Base-by-base conservation (phyloP, 2,888 invertebrate species). In the Biston betularia region DNA sequence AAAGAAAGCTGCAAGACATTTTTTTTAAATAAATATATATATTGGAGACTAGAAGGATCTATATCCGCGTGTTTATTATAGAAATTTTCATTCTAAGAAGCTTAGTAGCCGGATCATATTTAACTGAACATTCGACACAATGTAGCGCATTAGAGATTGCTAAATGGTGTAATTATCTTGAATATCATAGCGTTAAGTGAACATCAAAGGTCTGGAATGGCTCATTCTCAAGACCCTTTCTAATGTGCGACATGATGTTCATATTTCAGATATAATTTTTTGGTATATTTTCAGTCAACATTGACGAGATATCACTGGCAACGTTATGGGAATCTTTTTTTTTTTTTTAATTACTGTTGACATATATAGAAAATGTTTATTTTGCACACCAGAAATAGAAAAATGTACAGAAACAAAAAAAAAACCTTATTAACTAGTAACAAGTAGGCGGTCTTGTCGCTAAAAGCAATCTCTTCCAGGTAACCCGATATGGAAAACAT, bases 161-260 rank as follows among this genome's bases (percentile, higher is more conserved):
- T 70, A 61, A 74, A 71, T 69, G 66, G 50, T 49, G 69, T 70
- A 64, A 75, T 75, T 69, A 73, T 75, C 70, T 64, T 70, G 49
- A 70, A 68, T 71, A 70, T 74, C 58, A 73, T 67, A 60, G 71
- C 69, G 68, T 46, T 67, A 69, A 68, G 64, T 62, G 50, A 68
- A 63, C 67, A 72, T 65, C 65, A 55, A 60, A 58, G 64, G 65
- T 65, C 58, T 67, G 46, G 49, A 70, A 66, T 70, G 73, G 70
- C 70, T 69, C 60, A 69, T 70, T 71, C 67, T 60, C n/a, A 44
- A 65, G 65, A 65, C 63, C 69, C 62, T 65, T 69, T 65, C 54
- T 56, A 53, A 50, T 62, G 56, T 54, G 59, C 40, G 65, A 71
- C 15, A 54, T 42, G 38, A 53, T 9, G 57, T 45, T 59, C 54